These are phyloP conservation scores for Agriopis leucophaearia DNA, from an alignment of 2,888 invertebrate species.

Conservation along the genomic window DNA sequence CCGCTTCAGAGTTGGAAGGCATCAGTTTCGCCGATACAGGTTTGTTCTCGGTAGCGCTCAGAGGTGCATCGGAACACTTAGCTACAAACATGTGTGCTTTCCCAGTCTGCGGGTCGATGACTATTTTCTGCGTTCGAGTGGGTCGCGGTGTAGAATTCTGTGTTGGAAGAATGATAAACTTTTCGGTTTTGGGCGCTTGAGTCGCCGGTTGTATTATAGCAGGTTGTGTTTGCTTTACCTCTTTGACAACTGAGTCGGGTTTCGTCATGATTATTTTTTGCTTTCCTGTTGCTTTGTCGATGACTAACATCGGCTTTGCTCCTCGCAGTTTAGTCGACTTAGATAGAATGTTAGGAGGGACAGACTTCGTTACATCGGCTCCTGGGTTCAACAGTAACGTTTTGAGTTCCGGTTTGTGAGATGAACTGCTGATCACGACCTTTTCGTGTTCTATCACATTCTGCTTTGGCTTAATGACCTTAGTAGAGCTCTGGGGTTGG, in stretches of 20 bases:
- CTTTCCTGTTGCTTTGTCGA: constrained; percentile 80
- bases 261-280: constrained; percentile 82
- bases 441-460: constrained; percentile 67
- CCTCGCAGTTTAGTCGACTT: constrained; percentile 79
- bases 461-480: constrained; percentile 69
- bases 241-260: constrained; percentile 69
- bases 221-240: constrained; percentile 61
- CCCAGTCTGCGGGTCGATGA: constrained; percentile 80
- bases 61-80: constrained; percentile 64
- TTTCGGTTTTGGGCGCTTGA: constrained; percentile 71
- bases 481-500: constrained; percentile 62
- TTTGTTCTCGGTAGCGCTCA: constrained; percentile 63
- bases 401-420: constrained; percentile 73
- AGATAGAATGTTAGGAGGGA: constrained; percentile 81
- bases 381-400: constrained; percentile 74
- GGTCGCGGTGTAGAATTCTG: constrained; percentile 67
- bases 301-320: constrained; percentile 79
- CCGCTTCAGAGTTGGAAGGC: constrained; percentile 66
- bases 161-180: constrained; percentile 79
- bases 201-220: constrained; percentile 65
- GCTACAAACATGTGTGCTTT: constrained; percentile 78
- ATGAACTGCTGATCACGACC: constrained; percentile 56
- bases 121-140: constrained; percentile 79
- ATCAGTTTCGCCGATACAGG: constrained; percentile 76
- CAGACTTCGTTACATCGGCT: constrained; percentile 68